Conservation (phyloP, 2,888 invertebrate genomes). For the Eupithecia exiguata region DNA sequence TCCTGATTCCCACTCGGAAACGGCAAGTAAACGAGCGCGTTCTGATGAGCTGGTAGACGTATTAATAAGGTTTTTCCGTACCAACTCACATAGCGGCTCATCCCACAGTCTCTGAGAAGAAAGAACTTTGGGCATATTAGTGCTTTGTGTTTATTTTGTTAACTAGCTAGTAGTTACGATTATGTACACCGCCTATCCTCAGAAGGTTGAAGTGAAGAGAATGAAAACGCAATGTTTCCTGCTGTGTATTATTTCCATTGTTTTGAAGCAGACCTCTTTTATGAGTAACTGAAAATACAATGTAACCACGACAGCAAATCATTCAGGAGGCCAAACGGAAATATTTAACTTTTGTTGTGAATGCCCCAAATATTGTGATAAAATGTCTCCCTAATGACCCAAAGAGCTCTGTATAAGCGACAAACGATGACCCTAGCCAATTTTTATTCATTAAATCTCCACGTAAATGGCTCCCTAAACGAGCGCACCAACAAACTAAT, state of each 20-base stretch:
- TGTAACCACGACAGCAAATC: neutral
- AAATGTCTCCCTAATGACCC: neutral
- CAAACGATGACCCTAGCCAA: neutral
- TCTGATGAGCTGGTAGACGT: too few relatives aligned
- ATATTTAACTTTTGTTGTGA: neutral
- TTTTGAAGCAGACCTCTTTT: too few relatives aligned
- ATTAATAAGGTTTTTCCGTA: too few relatives aligned
- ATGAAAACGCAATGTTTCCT: too few relatives aligned
- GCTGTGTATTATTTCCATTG: neutral
- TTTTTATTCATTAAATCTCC: constrained; percentile 5
- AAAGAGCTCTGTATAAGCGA: neutral
- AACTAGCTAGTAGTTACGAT: too few relatives aligned
- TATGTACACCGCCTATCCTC: too few relatives aligned
- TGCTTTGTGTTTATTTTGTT: too few relatives aligned
- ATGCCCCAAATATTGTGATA: neutral
- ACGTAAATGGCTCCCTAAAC: constrained; percentile 7
- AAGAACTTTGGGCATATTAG: too few relatives aligned
- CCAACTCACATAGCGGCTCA: too few relatives aligned
- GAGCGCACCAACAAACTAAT: constrained; percentile 23
- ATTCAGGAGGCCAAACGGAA: neutral
- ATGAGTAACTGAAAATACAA: neutral
- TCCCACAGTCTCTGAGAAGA: too few relatives aligned
- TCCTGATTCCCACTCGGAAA: too few relatives aligned
- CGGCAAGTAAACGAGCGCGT: too few relatives aligned
- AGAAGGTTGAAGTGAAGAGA: neutral